Evolutionary conservation across 2,888 invertebrate genomes (phyloP), one percentile per base, ranked within the genome.

Genomic region (Eupithecia vulgata): DNA sequence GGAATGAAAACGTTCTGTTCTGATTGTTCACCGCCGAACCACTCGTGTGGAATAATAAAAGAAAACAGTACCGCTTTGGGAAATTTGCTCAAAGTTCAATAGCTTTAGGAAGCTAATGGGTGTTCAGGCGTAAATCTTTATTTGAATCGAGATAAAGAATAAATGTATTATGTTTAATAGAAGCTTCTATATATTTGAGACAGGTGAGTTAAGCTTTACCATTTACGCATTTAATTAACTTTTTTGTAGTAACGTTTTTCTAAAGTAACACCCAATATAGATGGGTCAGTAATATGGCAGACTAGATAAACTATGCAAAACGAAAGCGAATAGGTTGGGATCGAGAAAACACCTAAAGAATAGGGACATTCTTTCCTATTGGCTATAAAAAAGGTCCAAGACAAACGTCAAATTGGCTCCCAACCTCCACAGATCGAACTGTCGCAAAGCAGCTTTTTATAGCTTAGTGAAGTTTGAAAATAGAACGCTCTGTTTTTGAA

Each of bases 331-430:
- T 68, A 71, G 64, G 67, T 62, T 61, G 37, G 66, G 48, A 48
- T 69, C 64, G 72, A 64, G 61, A 72, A 74, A 72, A 71, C 69
- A 45, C n/a, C 71, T 68, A 66, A 35, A 67, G 45, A 74, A 65
- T 67, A 68, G 67, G 59, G 72, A 57, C 71, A 71, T 85, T 85
- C 84, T 84, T 84, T 82, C 84, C 84, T 82, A 69, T 74, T 71
- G 83, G 81, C 88, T 83, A 88, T 88, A 89, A 89, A 90, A 88
- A 90, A 86, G 88, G 89, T 88, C 85, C 81, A 82, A 83, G 80
- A 81, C 83, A 83, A 86, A 88, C 83, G 86, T 84, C 89, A 87
- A 87, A 78, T 76, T 64, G 77, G 70, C 88, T 87, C 81, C 80
- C 81, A 85, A 84, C 87, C 85, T 82, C 84, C 84, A 84, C 79